Conservation (phyloP, 1,140 invertebrate species). For the Nomia melanderi region DNA sequence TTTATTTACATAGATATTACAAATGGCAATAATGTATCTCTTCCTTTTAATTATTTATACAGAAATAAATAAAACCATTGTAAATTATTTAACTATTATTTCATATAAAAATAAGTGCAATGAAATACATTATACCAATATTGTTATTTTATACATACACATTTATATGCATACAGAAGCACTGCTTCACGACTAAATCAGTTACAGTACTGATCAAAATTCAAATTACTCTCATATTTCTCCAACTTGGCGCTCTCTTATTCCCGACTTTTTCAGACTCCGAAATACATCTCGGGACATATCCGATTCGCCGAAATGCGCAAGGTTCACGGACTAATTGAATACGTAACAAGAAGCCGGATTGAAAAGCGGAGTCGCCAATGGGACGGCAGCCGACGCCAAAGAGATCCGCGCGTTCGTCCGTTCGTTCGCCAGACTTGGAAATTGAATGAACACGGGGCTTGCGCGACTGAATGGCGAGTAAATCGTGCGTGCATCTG, state of each 20-base stretch:
- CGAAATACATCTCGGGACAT: background rate
- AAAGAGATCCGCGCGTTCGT: background rate
- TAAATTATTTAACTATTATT: no score
- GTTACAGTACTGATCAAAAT: constrained; percentile 25
- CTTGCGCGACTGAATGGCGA: background rate
- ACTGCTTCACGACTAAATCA: no score
- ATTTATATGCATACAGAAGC: no score
- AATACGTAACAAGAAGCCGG: constrained; percentile 39
- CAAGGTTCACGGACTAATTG: constrained; percentile 51
- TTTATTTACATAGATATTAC: no score
- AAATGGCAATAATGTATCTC: no score
- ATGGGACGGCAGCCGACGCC: background rate
- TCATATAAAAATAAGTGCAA: no score
- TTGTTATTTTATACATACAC: no score
- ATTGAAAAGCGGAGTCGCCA: constrained; percentile 44
- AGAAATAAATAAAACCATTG: no score
- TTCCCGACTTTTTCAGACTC: background rate
- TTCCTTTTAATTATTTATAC: no score
- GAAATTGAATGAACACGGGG: constrained; percentile 11
- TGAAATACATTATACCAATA: no score
- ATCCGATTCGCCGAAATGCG: constrained; percentile 14
- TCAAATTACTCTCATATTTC: constrained; percentile 59
- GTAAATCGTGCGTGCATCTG: background rate
- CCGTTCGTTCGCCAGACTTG: background rate
- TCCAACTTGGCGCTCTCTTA: constrained; percentile 29